A percentile compares a stretch with the other conserved stretches of the same genome.
phyloP scores from a whole-genome alignment of 2,113 vertebrate species.

The Carollia perspicillata region DNA sequence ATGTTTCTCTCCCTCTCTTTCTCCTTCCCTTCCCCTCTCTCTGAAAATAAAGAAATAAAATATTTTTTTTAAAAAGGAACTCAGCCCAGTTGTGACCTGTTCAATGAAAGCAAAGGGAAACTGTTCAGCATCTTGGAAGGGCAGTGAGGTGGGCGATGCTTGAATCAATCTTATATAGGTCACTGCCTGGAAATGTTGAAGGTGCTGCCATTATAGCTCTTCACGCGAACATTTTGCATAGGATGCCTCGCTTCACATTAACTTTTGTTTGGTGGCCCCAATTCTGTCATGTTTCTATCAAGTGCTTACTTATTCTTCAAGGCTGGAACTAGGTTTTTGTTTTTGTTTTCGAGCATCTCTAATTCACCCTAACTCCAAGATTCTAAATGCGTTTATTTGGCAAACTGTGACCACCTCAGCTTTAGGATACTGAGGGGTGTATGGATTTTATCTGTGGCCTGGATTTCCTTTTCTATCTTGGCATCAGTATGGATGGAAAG shows the following conservation, averaged over 20 bases:
- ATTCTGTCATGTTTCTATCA: neutral
- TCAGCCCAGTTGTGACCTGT: too few relatives aligned
- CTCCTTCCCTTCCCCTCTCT: too few relatives aligned
- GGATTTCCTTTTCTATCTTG: neutral
- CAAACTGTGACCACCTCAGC: neutral
- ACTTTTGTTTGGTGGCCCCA: neutral
- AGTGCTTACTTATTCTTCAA: neutral
- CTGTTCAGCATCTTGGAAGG: too few relatives aligned
- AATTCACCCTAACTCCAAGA: neutral
- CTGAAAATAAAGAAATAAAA: too few relatives aligned
- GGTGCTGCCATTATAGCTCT: too few relatives aligned
- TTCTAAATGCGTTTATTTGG: neutral
- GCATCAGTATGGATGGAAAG: neutral
- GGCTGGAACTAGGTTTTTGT: neutral
- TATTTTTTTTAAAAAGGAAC: neutral
- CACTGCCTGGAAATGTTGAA: too few relatives aligned
- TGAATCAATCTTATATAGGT: too few relatives aligned
- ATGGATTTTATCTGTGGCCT: neutral
- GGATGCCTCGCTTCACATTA: too few relatives aligned
- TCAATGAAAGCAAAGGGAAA: too few relatives aligned
- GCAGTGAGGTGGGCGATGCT: too few relatives aligned
- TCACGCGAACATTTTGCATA: too few relatives aligned
- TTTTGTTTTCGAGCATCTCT: neutral
- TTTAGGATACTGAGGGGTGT: neutral
- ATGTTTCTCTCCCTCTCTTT: too few relatives aligned